Percentiles rank a stretch among this genome's conserved stretches.
These are phyloP conservation scores for Vanessa cardui DNA, from an alignment of 2,888 invertebrate species.

Conservation along the genomic window DNA sequence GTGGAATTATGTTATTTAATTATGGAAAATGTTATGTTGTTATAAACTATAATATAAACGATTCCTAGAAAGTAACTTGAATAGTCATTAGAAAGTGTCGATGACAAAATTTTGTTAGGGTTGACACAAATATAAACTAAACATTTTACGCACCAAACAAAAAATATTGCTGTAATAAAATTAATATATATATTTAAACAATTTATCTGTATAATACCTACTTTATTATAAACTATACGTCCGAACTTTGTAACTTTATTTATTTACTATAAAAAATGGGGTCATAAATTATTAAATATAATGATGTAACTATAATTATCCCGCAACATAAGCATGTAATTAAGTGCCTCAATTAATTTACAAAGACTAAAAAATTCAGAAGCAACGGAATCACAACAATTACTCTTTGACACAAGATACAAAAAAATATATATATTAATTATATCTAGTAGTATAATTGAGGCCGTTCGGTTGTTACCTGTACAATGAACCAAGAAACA, in stretches of 20 bases:
- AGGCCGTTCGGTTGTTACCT: slow-evolving; percentile 32
- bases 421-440: slow-evolving; percentile 26
- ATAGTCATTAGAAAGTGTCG: slow-evolving; percentile 29
- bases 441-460: slow-evolving; percentile 27
- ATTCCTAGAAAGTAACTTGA: slow-evolving; percentile 31
- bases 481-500: slow-evolving; percentile 26
- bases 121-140: neutral
- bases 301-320: neutral
- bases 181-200: too few species aligned
- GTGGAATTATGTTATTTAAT: neutral
- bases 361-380: neutral
- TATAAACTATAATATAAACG: slow-evolving; percentile 16
- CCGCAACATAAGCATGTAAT: too few species aligned
- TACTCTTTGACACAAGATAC: slow-evolving; percentile 15
- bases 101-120: slow-evolving; percentile 27
- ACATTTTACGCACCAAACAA: too few species aligned
- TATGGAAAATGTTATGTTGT: slow-evolving; percentile 3
- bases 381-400: neutral
- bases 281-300: too few species aligned
- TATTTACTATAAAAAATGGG: too few species aligned
- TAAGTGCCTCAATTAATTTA: neutral
- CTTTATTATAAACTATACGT: too few species aligned
- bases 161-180: too few species aligned
- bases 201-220: too few species aligned
- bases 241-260: too few species aligned